Evolutionary conservation across 2,113 vertebrate genomes (phyloP), one percentile per base, ranked within the genome.

Genomic region (Hippoglossus stenolepis): DNA sequence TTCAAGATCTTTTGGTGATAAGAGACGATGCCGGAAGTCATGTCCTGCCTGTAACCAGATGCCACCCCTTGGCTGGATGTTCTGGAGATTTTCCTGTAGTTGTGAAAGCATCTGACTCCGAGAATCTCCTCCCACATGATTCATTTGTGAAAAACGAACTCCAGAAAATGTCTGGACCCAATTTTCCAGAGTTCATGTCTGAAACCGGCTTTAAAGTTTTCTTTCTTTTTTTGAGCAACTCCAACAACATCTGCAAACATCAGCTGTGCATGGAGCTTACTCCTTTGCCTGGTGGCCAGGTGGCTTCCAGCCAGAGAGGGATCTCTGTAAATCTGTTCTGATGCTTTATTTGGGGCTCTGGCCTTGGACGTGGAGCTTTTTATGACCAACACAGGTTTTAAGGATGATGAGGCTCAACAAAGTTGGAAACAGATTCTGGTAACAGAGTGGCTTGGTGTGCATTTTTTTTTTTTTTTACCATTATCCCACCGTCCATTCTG

Each of bases 311-410:
- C 75, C 79, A 88, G 70, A 77, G 43, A 18, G 61, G 21, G 23
- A 84, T 86, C 68, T 76, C 76, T 54, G 65, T 72, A 76, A 92
- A 91, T 87, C 66, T 76, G 58, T 23, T 43, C 73, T 54, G 51
- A 54, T 20, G 51, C 20, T n/a, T n/a, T 20, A 54, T 73, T 71
- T 73, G 31, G 26, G 67, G 40, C 69, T 23, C 21, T 77, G 63
- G 60, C 4, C 38, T 12, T 63, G 69, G 69, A 73, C 68, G 49
- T 75, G 64, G 40, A 54, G 35, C 21, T 14, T 75, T 85, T 80
- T 68, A 61, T 11, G 15, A 60, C 56, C 2, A 3, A 71, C 62
- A 49, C 0, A 3, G 73, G 59, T 75, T 85, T 86, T 85, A 57
- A 73, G 78, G 87, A 86, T 88, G 75, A 83, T 87, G 56, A 78